A percentile compares a stretch with the other conserved stretches of the same genome.
Evolutionary conservation across 2,888 invertebrate species (phyloP).

Genomic region (Thyatira batis): DNA sequence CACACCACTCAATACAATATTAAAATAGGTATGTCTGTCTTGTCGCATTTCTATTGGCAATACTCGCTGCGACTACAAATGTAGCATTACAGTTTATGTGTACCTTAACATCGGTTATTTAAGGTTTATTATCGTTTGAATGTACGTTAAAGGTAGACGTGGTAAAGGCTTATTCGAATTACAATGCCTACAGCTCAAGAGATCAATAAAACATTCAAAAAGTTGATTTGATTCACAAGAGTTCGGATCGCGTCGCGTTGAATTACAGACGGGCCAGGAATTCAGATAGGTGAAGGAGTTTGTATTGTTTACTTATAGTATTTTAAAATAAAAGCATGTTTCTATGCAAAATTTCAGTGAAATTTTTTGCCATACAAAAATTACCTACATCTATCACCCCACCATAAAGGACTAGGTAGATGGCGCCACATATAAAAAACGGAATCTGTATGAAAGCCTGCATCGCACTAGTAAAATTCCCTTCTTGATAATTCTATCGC

Average conservation of each 20-base stretch:
- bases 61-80: constrained; percentile 27
- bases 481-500: too few species aligned
- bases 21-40: constrained; percentile 44
- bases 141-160: constrained; percentile 13
- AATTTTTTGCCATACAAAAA: too few species aligned
- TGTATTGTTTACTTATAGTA: too few species aligned
- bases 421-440: too few species aligned
- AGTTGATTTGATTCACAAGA: constrained; percentile 61
- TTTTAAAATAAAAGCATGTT: too few species aligned
- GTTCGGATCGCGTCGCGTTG: constrained; percentile 23
- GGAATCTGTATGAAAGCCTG: too few species aligned
- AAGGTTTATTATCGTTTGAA: constrained; percentile 19
- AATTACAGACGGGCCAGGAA: constrained; percentile 24
- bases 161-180: constrained; percentile 55
- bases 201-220: constrained; percentile 66
- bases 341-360: too few species aligned
- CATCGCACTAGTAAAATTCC: too few species aligned
- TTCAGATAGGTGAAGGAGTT: constrained; percentile 9
- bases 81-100: not conserved
- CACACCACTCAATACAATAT: constrained; percentile 45
- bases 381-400: too few species aligned
- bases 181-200: constrained; percentile 51
- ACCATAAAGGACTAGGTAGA: too few species aligned
- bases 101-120: constrained; percentile 5
- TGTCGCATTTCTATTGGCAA: constrained; percentile 48